These are phyloP conservation scores for Drosophila tani DNA, from an alignment of 1,140 invertebrate species.

Conservation along the genomic window DNA sequence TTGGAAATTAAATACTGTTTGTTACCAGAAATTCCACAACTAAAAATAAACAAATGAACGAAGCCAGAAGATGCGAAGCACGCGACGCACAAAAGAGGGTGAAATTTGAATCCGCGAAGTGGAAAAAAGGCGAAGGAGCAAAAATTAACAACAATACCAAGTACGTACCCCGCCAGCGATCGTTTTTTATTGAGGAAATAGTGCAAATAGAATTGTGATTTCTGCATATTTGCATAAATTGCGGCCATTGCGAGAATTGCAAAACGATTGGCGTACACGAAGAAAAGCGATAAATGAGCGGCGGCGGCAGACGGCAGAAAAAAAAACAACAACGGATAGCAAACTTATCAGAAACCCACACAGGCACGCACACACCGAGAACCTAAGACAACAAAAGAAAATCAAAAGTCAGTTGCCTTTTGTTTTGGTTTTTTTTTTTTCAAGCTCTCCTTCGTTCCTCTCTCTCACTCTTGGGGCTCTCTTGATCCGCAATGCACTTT, in stretches of 20 bases:
- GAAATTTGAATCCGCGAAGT: slow-evolving; percentile 24
- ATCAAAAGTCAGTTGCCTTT: slow-evolving; percentile 61
- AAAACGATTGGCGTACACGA: slow-evolving; percentile 41
- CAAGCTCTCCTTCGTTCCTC: slow-evolving; percentile 10
- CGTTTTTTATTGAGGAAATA: slow-evolving; percentile 56
- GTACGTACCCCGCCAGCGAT: slow-evolving; percentile 15
- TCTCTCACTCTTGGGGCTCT: slow-evolving; percentile 4
- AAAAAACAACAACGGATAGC: slow-evolving; percentile 55
- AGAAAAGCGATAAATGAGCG: slow-evolving; percentile 40
- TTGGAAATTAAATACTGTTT: slow-evolving; percentile 74
- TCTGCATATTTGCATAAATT: slow-evolving; percentile 70
- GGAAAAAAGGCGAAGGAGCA: slow-evolving; percentile 6
- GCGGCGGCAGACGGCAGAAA: slow-evolving; percentile 13
- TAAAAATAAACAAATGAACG: slow-evolving; percentile 75
- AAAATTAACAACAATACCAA: slow-evolving; percentile 34
- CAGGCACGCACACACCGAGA: slow-evolving; percentile 46
- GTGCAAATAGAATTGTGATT: slow-evolving; percentile 56
- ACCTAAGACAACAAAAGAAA: slow-evolving; percentile 70
- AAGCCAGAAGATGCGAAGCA: slow-evolving; percentile 39
- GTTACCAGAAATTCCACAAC: slow-evolving; percentile 74
- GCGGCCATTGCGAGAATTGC: slow-evolving; percentile 53
- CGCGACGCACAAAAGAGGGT: slow-evolving; percentile 34
- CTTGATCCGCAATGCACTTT: slow-evolving; percentile 21
- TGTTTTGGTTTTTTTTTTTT: slow-evolving; percentile 54
- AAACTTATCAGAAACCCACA: slow-evolving; percentile 55